Base-by-base conservation (phyloP, 2,113 vertebrate genomes). In the Oncorhynchus kisutch region DNA sequence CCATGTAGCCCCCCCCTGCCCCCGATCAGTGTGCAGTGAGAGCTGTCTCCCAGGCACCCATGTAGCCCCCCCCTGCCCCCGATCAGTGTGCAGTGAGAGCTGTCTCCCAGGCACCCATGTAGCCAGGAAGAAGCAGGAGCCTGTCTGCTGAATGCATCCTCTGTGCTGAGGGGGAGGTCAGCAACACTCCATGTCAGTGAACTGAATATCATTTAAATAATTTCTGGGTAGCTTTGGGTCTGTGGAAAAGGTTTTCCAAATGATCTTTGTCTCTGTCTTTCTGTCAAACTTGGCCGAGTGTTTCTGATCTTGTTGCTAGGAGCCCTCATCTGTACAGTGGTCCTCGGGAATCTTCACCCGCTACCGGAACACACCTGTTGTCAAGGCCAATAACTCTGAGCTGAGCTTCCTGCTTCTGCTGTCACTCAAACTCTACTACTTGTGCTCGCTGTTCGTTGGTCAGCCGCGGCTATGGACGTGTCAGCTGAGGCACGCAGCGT, bases 401-500 rank as follows among this genome's bases (percentile, higher is more conserved):
- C 85, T 92, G 73, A 93, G 92, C 80, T 94, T 93, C 74, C 75
- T 92, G 60, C 87, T 92, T 20, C 90, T 93, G 31, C 2, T 92
- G 77, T 92, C 92, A 0, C 85, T 94, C 31, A 92, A 91, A 78
- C 80, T 93, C 69, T 93, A 92, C 80, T n/a, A n/a, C n/a, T n/a
- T n/a, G n/a, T n/a, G n/a, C n/a, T n/a, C n/a, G n/a, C n/a, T 92
- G 24, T 93, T 93, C 76, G 93, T 92, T n/a, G 91, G 91, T 2
- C 91, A 78, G 22, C 92, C 91, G 68, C 51, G 78, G 54, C 51
- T 90, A 70, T 24, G 24, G 24, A 24, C 92, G 3, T 94, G 93
- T 78, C 89, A 87, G 76, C 87, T 93, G 81, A 89, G 92, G 72
- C 93, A 94, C 72, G 89, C 89, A 25, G 90, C 89, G 13, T 94